Conservation (phyloP, 1,140 invertebrate genomes). For the Drosophila grimshawi region DNA sequence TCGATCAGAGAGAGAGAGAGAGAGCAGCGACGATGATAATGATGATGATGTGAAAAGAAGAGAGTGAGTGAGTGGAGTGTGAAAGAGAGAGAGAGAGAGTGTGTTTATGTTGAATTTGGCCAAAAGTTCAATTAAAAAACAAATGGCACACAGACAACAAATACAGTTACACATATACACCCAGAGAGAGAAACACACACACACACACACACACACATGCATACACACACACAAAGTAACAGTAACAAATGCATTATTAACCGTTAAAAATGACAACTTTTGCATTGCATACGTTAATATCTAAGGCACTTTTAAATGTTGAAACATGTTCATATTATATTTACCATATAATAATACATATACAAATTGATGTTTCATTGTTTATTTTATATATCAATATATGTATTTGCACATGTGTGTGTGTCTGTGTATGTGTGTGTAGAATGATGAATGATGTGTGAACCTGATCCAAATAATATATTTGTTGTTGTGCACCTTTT, state of each 20-base stretch:
- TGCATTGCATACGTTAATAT: constrained; percentile 41
- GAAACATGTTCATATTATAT: neutral
- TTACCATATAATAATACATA: constrained; percentile 1
- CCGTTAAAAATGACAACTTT: constrained; percentile 35
- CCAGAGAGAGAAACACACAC: neutral
- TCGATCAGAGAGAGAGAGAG: constrained; percentile 23
- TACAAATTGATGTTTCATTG: constrained; percentile 2
- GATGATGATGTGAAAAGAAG: neutral
- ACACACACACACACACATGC: neutral
- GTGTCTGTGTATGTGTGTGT: constrained; percentile 10
- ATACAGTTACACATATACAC: neutral
- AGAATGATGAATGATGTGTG: neutral
- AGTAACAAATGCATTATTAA: constrained; percentile 55
- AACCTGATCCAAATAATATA: neutral
- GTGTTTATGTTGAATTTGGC: constrained; percentile 37
- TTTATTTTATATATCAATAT: constrained; percentile 16
- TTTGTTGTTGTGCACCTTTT: neutral
- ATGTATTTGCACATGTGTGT: constrained; percentile 6
- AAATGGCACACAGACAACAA: neutral
- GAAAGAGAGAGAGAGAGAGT: constrained; percentile 9
- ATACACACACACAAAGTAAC: constrained; percentile 24
- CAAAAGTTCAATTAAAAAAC: constrained; percentile 22
- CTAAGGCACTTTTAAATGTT: constrained; percentile 41
- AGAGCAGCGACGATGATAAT: too few relatives aligned
- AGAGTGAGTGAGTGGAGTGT: constrained; percentile 5